A percentile compares a stretch with the other conserved stretches of the same genome.
These are phyloP conservation scores for Neocrepidodera transversa DNA, from an alignment of 2,888 invertebrate species.

Conservation along the genomic window DNA sequence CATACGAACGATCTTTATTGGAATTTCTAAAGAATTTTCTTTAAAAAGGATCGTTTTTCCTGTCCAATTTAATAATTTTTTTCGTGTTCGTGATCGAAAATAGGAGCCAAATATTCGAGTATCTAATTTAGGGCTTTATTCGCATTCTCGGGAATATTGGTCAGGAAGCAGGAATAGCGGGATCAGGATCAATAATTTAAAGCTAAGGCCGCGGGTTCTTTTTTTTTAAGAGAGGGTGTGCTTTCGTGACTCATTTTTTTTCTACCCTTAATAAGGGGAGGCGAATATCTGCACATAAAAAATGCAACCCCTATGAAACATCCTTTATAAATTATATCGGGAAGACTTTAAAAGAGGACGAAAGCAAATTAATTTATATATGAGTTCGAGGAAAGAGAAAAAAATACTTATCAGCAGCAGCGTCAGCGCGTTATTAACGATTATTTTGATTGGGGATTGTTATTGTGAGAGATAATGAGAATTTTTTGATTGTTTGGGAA, in stretches of 20 bases:
- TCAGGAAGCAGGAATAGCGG: constrained; percentile 33
- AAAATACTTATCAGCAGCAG: constrained; percentile 41
- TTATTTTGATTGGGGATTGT: constrained; percentile 45
- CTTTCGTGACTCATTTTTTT: constrained; percentile 61
- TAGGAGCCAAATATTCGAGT: neutral
- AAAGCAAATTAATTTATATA: constrained; percentile 51
- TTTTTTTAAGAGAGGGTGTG: constrained; percentile 56
- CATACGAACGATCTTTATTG: no score
- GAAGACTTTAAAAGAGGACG: constrained; percentile 49
- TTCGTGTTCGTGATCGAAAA: no score
- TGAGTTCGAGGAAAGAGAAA: constrained; percentile 35
- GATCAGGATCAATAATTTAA: constrained; percentile 56
- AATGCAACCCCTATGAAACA: constrained; percentile 55
- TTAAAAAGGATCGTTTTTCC: no score
- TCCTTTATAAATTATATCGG: constrained; percentile 49
- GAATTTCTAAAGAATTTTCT: no score
- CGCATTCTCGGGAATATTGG: constrained; percentile 28
- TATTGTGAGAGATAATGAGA: constrained; percentile 42
- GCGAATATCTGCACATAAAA: constrained; percentile 59
- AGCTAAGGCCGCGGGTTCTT: constrained; percentile 57
- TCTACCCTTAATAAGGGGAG: constrained; percentile 57
- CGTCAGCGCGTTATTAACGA: constrained; percentile 43
- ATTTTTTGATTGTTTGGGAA: constrained; percentile 41
- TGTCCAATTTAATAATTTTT: neutral
- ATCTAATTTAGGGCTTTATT: neutral